These are phyloP conservation scores for Pollicipes pollicipes DNA, from an alignment of 1,140 invertebrate species.

Conservation along the genomic window DNA sequence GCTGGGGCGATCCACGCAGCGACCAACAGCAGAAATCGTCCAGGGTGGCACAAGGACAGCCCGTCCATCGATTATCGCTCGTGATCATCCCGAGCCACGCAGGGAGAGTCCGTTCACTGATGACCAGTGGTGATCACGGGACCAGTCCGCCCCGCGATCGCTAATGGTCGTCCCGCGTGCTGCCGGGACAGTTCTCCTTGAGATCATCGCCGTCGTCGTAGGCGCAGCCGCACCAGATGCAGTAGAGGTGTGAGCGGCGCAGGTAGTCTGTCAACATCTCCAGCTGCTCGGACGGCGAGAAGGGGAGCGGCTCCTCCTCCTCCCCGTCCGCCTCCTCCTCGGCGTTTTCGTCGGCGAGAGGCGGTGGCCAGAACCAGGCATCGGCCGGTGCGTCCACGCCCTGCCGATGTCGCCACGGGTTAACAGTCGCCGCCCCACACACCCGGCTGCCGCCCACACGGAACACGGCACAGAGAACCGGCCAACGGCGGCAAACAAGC, in stretches of 20 bases:
- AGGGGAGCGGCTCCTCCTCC: conserved; percentile 19
- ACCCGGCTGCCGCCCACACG: no score
- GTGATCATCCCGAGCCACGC: no score
- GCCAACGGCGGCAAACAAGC: no score
- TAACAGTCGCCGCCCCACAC: no score
- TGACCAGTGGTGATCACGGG: no score
- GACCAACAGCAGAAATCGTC: no score
- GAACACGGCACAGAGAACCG: no score
- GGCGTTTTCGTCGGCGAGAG: not conserved
- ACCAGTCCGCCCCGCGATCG: no score
- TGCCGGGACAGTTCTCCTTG: conserved; percentile 44
- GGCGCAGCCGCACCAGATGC: conserved; percentile 54
- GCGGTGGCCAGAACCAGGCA: not conserved
- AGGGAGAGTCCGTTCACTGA: no score
- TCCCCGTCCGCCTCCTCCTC: conserved; percentile 10
- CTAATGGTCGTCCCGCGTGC: conserved; percentile 41
- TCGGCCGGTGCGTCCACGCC: not conserved
- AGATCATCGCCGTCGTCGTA: conserved; percentile 44
- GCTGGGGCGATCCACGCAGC: no score
- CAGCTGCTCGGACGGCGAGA: conserved; percentile 36
- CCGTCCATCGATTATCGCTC: no score
- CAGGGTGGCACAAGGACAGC: no score
- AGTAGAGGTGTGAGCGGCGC: conserved; percentile 47
- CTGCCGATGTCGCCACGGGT: not conserved
- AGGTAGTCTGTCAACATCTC: conserved; percentile 46